Base-by-base conservation (phyloP, 2,113 vertebrate genomes). In the Asarcornis scutulata region DNA sequence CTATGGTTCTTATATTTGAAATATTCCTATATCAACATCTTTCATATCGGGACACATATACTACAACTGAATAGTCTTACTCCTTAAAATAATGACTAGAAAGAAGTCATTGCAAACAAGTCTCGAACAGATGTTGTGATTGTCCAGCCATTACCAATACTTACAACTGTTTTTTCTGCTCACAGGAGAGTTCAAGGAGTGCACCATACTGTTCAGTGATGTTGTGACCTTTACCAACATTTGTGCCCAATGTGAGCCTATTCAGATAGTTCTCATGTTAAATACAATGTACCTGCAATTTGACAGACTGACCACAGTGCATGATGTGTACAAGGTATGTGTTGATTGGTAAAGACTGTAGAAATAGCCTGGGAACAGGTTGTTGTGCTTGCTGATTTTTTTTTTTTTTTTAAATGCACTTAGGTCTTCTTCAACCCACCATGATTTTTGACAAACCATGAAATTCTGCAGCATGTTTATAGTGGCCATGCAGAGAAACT, bases 171-270 rank as follows among this genome's bases (percentile, higher is more conserved):
- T 83, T 63, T 89, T 93, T 96, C 63, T 94, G 78, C 77, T 91
- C 88, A 29, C 92, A 98, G 98, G 98, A 25, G 98, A 98, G 93
- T 98, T 98, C 94, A 97, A 98, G 95, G 98, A 98, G 50, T 98
- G 98, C 86, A 98, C 98, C 13, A 96, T 98, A 90, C 84, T 98
- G 36, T 98, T 98, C 96, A 98, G 98, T 13, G 98, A 98, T 29
- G 98, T 98, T 48, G 98, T 98, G 76, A 98, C 97, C 56, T 98
- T 98, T 73, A 98, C 98, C 83, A 97, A 91, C 80, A 98, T 98
- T 66, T 98, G 98, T 95, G 97, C 98, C 64, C 94, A 98, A 7
- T 98, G 98, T 82, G 98, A 98, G 81, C 98, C 98, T 26, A 98
- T 98, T 86, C 98, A 98, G 95, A 98, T 98, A 42, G 98, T 98